These are phyloP conservation scores for Papilio gigon DNA, from an alignment of 2,888 invertebrate genomes.

Conservation along the genomic window DNA sequence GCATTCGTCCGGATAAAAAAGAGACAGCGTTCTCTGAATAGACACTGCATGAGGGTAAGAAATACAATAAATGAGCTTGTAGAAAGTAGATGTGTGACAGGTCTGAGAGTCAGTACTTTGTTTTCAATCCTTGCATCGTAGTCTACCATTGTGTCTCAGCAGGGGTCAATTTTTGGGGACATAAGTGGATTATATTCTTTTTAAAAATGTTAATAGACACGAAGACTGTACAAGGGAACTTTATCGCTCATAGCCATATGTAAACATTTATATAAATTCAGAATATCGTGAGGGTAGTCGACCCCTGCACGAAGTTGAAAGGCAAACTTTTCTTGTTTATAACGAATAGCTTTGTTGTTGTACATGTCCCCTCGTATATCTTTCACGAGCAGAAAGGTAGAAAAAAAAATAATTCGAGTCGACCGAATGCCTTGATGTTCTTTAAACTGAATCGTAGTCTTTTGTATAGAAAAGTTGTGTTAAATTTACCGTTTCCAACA, in stretches of 20 bases:
- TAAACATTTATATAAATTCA: background rate
- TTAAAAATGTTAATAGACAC: background rate
- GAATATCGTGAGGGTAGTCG: background rate
- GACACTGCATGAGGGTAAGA: background rate
- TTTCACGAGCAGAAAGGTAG: slow-evolving; percentile 19
- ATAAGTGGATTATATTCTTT: no score
- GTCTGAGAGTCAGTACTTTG: no score
- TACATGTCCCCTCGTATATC: slow-evolving; percentile 23
- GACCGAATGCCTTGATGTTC: slow-evolving; percentile 12
- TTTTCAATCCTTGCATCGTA: no score
- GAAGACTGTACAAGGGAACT: background rate
- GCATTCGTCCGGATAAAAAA: slow-evolving; percentile 11
- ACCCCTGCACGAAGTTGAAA: slow-evolving; percentile 23
- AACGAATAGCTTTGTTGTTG: slow-evolving; percentile 38
- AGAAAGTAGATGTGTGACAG: background rate
- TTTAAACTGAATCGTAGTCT: slow-evolving; percentile 13
- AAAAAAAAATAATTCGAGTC: slow-evolving; percentile 1
- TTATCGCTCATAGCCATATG: no score
- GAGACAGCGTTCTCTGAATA: background rate
- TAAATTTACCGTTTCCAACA: background rate
- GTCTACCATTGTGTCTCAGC: no score
- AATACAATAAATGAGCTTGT: background rate
- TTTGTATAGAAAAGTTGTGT: slow-evolving; percentile 1
- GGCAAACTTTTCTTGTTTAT: slow-evolving; percentile 34
- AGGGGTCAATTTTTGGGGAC: no score